These are phyloP conservation scores for Echinometra lucunter DNA, from an alignment of 53 echinoderm and acorn worm genomes.

Conservation along the genomic window DNA sequence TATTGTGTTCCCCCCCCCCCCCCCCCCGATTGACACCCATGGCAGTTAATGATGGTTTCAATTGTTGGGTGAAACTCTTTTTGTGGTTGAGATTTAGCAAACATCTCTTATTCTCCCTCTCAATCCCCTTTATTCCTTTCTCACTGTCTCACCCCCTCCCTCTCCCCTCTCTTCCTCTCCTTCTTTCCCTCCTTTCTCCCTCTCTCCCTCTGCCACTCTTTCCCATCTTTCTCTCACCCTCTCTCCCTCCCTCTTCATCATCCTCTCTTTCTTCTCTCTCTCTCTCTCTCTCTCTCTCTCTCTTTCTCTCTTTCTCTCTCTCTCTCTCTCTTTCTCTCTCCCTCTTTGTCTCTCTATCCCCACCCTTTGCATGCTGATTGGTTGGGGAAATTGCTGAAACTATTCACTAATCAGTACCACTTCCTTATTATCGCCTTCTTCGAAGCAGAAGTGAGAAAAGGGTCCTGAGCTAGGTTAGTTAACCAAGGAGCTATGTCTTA, in stretches of 20 bases:
- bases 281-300: background rate
- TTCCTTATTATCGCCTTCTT: slow-evolving; percentile 35
- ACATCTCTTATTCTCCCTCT: background rate
- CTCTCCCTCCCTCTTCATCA: background rate
- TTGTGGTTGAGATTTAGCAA: background rate
- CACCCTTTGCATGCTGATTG: background rate
- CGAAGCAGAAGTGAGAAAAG: background rate
- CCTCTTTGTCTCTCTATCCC: background rate
- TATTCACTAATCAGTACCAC: slow-evolving; percentile 14
- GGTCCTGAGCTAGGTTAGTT: background rate
- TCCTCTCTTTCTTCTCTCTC: background rate
- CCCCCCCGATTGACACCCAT: too few relatives aligned
- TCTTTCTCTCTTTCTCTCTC: background rate
- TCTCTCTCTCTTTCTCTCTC: background rate
- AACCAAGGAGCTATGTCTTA: background rate
- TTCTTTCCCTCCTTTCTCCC: too few relatives aligned
- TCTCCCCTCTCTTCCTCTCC: background rate
- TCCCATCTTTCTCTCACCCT: background rate
- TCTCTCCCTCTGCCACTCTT: too few relatives aligned
- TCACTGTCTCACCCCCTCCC: background rate
- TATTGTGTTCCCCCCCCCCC: too few relatives aligned
- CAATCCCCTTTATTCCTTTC: background rate
- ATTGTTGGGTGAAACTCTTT: background rate
- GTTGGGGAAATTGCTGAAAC: slow-evolving; percentile 30
- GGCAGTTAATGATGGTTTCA: background rate